Conservation (phyloP, 1,140 invertebrate genomes). For the Planococcus citri region DNA sequence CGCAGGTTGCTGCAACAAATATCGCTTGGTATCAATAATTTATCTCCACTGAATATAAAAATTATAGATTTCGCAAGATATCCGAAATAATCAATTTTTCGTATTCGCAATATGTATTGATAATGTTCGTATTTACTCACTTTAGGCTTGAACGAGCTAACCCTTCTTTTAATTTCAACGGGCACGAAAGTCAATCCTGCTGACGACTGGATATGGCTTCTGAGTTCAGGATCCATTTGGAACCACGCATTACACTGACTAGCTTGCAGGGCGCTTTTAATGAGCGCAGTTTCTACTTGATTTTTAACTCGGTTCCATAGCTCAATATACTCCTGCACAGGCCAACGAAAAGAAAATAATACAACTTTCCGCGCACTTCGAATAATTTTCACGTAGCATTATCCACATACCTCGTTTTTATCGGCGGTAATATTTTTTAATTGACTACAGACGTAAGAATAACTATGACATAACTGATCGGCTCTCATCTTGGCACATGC, state of each 20-base stretch:
- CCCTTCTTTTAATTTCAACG: neutral
- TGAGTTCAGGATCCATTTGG: neutral
- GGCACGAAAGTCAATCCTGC: neutral
- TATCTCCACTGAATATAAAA: too few species aligned
- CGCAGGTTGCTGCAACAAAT: neutral
- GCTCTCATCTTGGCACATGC: neutral
- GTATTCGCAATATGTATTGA: neutral
- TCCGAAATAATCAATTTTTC: too few species aligned
- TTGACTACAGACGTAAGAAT: neutral
- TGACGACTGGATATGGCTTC: constrained; percentile 12
- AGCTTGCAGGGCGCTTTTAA: constrained; percentile 1
- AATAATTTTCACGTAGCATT: neutral
- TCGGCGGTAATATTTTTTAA: neutral
- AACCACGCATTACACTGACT: constrained; percentile 8
- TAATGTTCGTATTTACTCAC: neutral
- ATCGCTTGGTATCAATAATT: too few species aligned
- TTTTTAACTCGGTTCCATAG: neutral
- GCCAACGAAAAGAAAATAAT: too few species aligned
- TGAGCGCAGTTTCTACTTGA: neutral
- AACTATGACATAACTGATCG: constrained; percentile 10
- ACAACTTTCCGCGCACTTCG: too few species aligned
- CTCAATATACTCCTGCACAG: constrained; percentile 7
- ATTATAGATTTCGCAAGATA: too few species aligned
- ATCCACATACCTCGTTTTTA: neutral
- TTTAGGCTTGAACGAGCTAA: neutral